Evolutionary conservation across 2,113 vertebrate species (phyloP), one percentile per base, ranked within the genome.

Genomic region (Gobius niger): DNA sequence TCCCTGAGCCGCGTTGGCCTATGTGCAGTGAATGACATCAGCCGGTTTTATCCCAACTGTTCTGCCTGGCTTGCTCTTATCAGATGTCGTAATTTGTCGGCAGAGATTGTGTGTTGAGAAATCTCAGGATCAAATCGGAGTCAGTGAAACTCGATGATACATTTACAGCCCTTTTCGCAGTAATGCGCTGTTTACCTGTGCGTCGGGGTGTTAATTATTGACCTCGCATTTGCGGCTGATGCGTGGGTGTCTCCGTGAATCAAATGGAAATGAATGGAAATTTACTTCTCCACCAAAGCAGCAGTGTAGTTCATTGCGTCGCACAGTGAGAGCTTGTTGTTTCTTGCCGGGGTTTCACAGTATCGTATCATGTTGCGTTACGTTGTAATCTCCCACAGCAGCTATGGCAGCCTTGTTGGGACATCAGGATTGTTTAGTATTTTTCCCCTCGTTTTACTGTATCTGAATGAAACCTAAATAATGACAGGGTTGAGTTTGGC

Each of bases 181-280:
- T 59, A 16, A 3, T 2, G 24, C 24, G 24, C 15, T 53, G 15
- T 19, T 53, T 53, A 16, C 44, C 44, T 66, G 44, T 5, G 44
- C 10, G 44, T 75, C 50, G 59, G 24, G 9, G 51, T 40, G 82
- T 80, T 75, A 83, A 86, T 77, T 44, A 76, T 77, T 82, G 19
- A 46, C 60, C 16, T 54, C 61, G 67, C 68, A 44, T 54, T 52
- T 19, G 15, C 70, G 40, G 40, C 70, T 16, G 9, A 7, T 72
- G 68, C 5, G n/a, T 56, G 50, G 9, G 65, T 49, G 62, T 7
- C 15, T 34, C 63, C 24, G 18, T 59, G 24, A 24, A 24, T 24
- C 24, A 24, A 24, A 24, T 24, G 24, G 24, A 24, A 24, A 24
- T 24, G 24, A 24, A 24, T 24, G 24, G 24, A 24, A 24, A 24